These are phyloP conservation scores for Mactromeris polynyma DNA, from an alignment of 2,888 invertebrate species.

Conservation along the genomic window DNA sequence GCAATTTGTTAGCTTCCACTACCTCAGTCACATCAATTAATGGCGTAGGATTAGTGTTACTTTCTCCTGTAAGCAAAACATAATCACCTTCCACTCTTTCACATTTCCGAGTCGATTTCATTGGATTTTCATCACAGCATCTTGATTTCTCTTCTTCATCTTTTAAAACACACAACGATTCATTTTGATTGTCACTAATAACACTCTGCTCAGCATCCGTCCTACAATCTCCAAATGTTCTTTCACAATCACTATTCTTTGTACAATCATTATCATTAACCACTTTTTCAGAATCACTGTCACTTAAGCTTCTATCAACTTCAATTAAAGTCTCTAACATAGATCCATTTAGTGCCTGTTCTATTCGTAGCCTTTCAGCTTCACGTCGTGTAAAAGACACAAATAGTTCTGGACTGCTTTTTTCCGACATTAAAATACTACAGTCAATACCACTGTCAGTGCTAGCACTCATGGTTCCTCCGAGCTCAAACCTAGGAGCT, in stretches of 20 bases:
- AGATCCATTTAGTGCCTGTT: constrained; percentile 55
- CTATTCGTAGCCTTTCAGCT: constrained; percentile 59
- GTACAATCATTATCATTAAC: background rate
- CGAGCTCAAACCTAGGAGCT: constrained; percentile 42
- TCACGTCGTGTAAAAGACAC: constrained; percentile 62
- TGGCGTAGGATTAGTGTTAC: background rate
- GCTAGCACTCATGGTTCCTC: constrained; percentile 62
- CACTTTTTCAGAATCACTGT: constrained; percentile 30
- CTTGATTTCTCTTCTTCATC: background rate
- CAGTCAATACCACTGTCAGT: constrained; percentile 76
- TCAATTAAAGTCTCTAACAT: constrained; percentile 58
- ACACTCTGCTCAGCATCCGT: background rate
- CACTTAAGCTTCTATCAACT: constrained; percentile 57
- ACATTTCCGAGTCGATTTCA: background rate
- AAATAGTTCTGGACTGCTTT: constrained; percentile 64
- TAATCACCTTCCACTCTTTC: background rate
- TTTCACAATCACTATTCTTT: background rate
- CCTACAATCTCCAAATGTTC: background rate
- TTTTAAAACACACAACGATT: background rate
- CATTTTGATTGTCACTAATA: background rate
- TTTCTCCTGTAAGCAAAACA: background rate
- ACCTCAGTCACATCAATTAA: background rate
- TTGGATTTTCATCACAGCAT: background rate
- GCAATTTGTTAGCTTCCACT: background rate
- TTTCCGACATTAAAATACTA: constrained; percentile 62